phyloP scores from a whole-genome alignment of 2,113 vertebrate genomes.

The Coturnix japonica region DNA sequence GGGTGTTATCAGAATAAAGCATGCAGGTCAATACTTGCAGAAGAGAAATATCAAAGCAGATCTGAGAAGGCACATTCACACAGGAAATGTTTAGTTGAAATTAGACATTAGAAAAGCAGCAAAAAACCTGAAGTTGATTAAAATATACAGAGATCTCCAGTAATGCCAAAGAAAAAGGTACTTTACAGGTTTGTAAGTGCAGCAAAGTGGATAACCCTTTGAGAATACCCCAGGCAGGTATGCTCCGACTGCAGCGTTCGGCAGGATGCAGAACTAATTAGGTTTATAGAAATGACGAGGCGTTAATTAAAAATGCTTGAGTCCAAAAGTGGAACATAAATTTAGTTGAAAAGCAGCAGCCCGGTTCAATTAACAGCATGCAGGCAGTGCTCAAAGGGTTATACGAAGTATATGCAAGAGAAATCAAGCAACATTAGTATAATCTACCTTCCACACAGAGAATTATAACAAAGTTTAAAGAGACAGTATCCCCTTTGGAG shows the following conservation, averaged over 20 bases:
- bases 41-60: constrained; percentile 84
- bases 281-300: background rate
- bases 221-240: constrained; percentile 58
- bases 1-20: constrained; percentile 76
- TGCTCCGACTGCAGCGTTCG: constrained; percentile 19
- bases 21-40: constrained; percentile 83
- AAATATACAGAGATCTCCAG: constrained; percentile 84
- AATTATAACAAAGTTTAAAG: constrained; percentile 80
- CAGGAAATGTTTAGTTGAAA: constrained; percentile 85
- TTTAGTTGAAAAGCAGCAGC: constrained; percentile 60
- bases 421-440: constrained; percentile 73
- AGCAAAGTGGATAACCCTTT: constrained; percentile 81
- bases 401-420: constrained; percentile 63
- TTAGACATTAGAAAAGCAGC: constrained; percentile 79
- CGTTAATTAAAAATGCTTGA: background rate
- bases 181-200: constrained; percentile 70
- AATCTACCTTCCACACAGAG: constrained; percentile 73
- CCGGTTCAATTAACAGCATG: constrained; percentile 60
- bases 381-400: constrained; percentile 89
- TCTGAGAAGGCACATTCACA: constrained; percentile 95
- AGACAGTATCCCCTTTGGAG: constrained; percentile 87
- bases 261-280: background rate
- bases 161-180: constrained; percentile 80
- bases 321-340: constrained; percentile 7
- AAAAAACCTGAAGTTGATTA: constrained; percentile 63